phyloP scores from a whole-genome alignment of 2,113 vertebrate genomes.

The Naja naja region DNA sequence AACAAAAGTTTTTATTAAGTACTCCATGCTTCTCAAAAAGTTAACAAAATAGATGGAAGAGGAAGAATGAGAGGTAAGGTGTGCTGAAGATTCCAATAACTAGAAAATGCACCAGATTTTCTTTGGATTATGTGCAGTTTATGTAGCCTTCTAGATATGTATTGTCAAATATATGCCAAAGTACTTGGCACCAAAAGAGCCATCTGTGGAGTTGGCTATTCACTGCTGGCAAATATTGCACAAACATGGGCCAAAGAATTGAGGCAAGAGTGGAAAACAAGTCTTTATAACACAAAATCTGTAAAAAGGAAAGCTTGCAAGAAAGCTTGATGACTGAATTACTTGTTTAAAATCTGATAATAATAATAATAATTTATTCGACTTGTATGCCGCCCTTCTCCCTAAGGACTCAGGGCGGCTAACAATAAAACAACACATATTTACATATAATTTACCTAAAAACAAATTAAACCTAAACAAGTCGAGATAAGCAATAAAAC shows the following conservation, averaged over 20 bases:
- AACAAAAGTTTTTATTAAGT: background rate
- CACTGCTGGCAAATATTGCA: fast-evolving
- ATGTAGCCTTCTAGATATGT: background rate
- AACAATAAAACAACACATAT: no score
- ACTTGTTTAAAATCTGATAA: background rate
- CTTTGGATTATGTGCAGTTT: background rate
- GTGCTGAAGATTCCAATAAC: background rate
- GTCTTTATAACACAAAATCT: fast-evolving
- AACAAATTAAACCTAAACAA: no score
- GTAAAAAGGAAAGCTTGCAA: background rate
- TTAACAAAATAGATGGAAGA: background rate
- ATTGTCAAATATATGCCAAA: fast-evolving
- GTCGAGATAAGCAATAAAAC: no score
- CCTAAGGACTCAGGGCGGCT: no score
- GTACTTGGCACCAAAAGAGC: background rate
- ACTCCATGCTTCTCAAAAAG: background rate
- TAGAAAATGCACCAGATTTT: background rate
- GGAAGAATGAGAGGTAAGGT: background rate
- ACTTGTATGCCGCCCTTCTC: no score
- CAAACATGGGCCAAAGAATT: fast-evolving
- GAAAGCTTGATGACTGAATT: background rate
- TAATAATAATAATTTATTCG: no score
- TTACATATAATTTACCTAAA: no score
- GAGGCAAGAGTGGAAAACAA: background rate
- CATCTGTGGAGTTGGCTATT: background rate